Conservation (phyloP, 1,140 invertebrate genomes). For the Mactra quadrangularis region DNA sequence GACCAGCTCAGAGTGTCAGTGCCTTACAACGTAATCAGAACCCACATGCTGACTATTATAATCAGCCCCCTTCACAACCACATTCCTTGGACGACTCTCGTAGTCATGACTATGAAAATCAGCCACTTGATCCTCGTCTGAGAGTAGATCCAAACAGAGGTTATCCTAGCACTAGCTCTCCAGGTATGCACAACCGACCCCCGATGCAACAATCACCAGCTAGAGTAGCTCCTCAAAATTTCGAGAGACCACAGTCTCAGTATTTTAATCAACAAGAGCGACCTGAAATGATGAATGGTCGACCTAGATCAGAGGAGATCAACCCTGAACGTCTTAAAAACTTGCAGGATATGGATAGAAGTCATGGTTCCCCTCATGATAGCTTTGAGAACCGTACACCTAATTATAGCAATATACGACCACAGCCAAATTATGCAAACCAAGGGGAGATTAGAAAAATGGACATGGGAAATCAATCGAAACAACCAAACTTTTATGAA, state of each 20-base stretch:
- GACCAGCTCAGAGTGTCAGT: constrained; percentile 75
- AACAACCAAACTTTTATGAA: constrained; percentile 79
- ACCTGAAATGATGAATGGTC: constrained; percentile 59
- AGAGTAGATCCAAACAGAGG: constrained; percentile 33
- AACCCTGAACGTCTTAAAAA: constrained; percentile 71
- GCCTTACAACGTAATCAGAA: constrained; percentile 66
- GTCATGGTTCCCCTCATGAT: constrained; percentile 66
- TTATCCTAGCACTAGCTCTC: constrained; percentile 25
- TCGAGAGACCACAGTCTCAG: constrained; percentile 76
- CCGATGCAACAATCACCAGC: constrained; percentile 29
- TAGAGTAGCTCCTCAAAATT: constrained; percentile 62
- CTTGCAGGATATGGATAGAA: constrained; percentile 70
- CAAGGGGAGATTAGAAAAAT: constrained; percentile 72
- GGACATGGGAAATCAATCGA: constrained; percentile 70
- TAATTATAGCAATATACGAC: constrained; percentile 69
- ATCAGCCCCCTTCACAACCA: constrained; percentile 58
- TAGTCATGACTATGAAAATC: constrained; percentile 78
- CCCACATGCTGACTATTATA: constrained; percentile 70
- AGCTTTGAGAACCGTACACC: constrained; percentile 68
- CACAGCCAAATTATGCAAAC: constrained; percentile 66
- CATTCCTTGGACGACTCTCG: constrained; percentile 62
- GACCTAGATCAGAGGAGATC: constrained; percentile 79
- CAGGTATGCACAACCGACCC: constrained; percentile 34
- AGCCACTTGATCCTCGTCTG: constrained; percentile 63
- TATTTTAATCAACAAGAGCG: constrained; percentile 70